Evolutionary conservation across 2,113 vertebrate species (phyloP), one percentile per base, ranked within the genome.

Genomic region (Delphinapterus leucas): DNA sequence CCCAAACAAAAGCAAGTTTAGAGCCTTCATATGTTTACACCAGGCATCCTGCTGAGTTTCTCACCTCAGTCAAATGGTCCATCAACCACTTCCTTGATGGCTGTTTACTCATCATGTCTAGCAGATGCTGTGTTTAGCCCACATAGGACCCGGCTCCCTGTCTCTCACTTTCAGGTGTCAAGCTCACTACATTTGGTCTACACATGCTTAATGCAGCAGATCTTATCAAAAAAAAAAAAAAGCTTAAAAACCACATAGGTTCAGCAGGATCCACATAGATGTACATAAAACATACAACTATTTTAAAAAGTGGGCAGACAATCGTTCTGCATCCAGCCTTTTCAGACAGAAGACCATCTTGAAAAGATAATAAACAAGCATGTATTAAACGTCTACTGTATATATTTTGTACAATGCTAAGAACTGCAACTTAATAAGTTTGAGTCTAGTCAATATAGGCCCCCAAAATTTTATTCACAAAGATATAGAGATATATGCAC

Each of bases 51-150:
- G 20, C n/a, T 49, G 3, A 74, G 31, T 65, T 76, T 93, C 74
- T 93, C 88, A 95, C 25, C 73, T 95, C 1, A 36, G 74, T 88
- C 94, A 94, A 87, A 60, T 93, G 49, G 33, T 84, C 67, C 28
- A 1, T 44, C 79, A 97, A 95, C 94, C 94, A 96, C 88, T 97
- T 96, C 73, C 92, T 86, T 91, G 49, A 60, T 41, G 38, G 8
- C 17, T 97, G 25, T 95, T 95, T 83, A 38, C 86, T 95, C 91
- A 88, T 73, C 67, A 93, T 25, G 44, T 96, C 74, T 76, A 74
- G 68, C 44, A 90, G 77, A 84, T 53, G 38, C 38, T 97, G 47
- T 63, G 68, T 91, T 95, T 83, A 95, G 33, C 96, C 79, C 55
- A 93, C 61, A 86, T 41, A 76, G 61, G 41, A 67, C n/a, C 25